Evolutionary conservation across 2,888 invertebrate species (phyloP), one percentile per base, ranked within the genome.

Genomic region (Lacanobia wlatinum): DNA sequence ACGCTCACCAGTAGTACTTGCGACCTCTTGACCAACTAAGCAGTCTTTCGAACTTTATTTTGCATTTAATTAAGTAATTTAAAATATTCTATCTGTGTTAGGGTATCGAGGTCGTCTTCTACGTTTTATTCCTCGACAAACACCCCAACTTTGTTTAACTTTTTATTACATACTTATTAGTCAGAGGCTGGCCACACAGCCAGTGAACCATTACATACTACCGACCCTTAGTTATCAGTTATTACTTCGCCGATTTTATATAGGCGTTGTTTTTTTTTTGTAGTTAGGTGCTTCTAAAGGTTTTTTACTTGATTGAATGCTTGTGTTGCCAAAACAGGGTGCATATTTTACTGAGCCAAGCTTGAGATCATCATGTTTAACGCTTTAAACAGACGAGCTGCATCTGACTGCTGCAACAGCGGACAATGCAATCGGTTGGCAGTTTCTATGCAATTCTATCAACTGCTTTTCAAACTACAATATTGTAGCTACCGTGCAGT

Each of bases 161-260:
- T n/a, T 70, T 66, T 40, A 65, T 48, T 14, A 12, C 28, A 18
- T 21, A 77, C 14, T 21, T 59, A 40, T 5, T n/a, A 28, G 3
- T 77, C 48, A 16, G 21, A 59, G 38, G 12, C 64, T n/a, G 18
- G 58, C 53, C 80, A 64, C 69, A 58, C 61, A 62, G 46, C 21
- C 60, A 64, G 21, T 61, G 23, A 55, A n/a, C n/a, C n/a, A n/a
- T n/a, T n/a, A n/a, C n/a, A n/a, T n/a, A n/a, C n/a, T n/a, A n/a
- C n/a, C n/a, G n/a, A n/a, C n/a, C n/a, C n/a, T n/a, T n/a, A n/a
- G n/a, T n/a, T n/a, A n/a, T n/a, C n/a, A n/a, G n/a, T n/a, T n/a
- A n/a, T n/a, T n/a, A n/a, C n/a, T n/a, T n/a, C n/a, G n/a, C n/a
- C n/a, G n/a, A 73, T n/a, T n/a, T n/a, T n/a, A n/a, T n/a, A n/a